These are phyloP conservation scores for Caenorhabditis wallacei DNA, from an alignment of 2,888 invertebrate species.

Conservation along the genomic window DNA sequence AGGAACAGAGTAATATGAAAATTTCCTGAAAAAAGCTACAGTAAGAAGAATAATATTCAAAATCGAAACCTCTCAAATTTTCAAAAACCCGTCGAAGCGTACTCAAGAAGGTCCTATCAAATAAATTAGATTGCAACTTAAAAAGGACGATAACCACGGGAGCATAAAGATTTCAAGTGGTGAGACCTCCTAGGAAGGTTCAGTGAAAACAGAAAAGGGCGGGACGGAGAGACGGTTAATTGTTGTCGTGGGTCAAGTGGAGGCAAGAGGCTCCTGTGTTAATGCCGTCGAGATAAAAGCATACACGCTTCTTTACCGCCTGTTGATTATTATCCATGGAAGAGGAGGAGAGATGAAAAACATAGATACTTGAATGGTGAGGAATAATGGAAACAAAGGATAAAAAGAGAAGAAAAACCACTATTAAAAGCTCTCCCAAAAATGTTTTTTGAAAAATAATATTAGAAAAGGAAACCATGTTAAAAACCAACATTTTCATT, in stretches of 20 bases:
- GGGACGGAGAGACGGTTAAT: slow-evolving; percentile 51
- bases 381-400: background rate
- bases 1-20: background rate
- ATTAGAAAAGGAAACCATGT: too few species aligned
- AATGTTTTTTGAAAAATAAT: too few species aligned
- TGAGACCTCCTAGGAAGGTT: background rate
- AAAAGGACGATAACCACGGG: slow-evolving; percentile 50
- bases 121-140: slow-evolving; percentile 47
- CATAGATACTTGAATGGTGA: background rate
- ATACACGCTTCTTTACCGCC: slow-evolving; percentile 55
- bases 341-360: slow-evolving; percentile 1
- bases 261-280: slow-evolving; percentile 20
- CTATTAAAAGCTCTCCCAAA: too few species aligned
- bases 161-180: slow-evolving; percentile 58
- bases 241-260: slow-evolving; percentile 63
- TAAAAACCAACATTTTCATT: too few species aligned
- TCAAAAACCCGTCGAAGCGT: slow-evolving; percentile 21
- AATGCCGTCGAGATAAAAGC: slow-evolving; percentile 50
- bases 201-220: background rate
- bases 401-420: background rate
- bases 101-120: slow-evolving; percentile 46
- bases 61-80: slow-evolving; percentile 2
- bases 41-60: background rate
- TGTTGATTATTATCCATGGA: slow-evolving; percentile 54
- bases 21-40: background rate